Percentiles rank a stretch among this genome's conserved stretches.
These are phyloP conservation scores for Pemphredon lugubris DNA, from an alignment of 2,888 invertebrate genomes.

Conservation along the genomic window DNA sequence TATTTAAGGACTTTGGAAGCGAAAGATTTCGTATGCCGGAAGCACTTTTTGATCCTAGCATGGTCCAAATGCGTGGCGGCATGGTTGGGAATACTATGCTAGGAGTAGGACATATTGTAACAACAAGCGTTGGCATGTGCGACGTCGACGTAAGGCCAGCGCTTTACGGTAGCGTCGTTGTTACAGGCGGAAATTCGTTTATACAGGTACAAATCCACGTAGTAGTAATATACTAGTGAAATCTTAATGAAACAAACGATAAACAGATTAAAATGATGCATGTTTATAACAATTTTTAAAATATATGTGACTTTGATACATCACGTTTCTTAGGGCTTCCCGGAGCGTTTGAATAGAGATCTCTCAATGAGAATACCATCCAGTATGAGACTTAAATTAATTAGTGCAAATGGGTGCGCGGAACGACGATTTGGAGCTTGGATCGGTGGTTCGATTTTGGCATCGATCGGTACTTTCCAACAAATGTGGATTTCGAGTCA, in stretches of 20 bases:
- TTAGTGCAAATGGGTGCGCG: conserved; percentile 93
- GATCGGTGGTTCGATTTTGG: conserved; percentile 99
- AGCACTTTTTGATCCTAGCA: conserved; percentile 94
- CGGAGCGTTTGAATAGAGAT: conserved; percentile 94
- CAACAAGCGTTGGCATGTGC: conserved; percentile 96
- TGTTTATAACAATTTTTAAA: not conserved
- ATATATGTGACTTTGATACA: not conserved
- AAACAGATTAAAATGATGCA: no score
- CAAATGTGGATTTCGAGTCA: conserved; percentile 99
- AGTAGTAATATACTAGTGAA: no score
- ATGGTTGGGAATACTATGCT: conserved; percentile 89
- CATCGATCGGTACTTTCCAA: conserved; percentile 99
- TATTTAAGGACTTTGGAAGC: conserved; percentile 90
- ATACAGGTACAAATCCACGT: conserved; percentile 84
- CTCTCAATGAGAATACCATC: conserved; percentile 94
- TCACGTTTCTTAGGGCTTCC: conserved; percentile 89
- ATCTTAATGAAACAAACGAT: no score
- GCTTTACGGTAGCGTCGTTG: conserved; percentile 96
- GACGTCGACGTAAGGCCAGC: conserved; percentile 98
- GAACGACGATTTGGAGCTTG: conserved; percentile 98
- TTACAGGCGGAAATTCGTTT: conserved; percentile 96
- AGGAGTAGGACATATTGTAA: conserved; percentile 92
- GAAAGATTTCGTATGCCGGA: conserved; percentile 97
- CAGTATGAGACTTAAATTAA: conserved; percentile 96
- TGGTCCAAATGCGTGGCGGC: conserved; percentile 82